A percentile compares a stretch with the other conserved stretches of the same genome.
Evolutionary conservation across 2,113 vertebrate species (phyloP).

Genomic region (Anser brachyrhynchus): DNA sequence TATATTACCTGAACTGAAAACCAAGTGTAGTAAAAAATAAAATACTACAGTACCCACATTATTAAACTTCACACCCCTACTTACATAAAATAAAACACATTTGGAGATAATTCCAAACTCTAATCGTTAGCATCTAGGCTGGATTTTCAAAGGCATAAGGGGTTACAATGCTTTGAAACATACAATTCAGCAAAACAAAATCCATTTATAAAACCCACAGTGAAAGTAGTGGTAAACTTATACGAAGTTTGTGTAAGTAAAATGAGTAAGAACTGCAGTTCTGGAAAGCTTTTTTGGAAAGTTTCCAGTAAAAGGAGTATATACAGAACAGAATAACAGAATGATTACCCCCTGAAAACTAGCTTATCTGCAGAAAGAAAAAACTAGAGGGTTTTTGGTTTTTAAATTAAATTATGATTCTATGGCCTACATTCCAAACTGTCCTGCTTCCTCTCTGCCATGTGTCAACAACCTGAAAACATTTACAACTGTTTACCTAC

Average conservation of each 20-base stretch:
- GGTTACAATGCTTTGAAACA: conserved; percentile 57
- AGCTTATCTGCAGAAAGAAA: not conserved
- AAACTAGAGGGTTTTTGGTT: not conserved
- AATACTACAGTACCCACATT: not conserved
- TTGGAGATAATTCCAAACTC: conserved; percentile 37
- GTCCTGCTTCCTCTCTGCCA: not conserved
- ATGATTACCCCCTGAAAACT: not conserved
- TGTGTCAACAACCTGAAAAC: not conserved
- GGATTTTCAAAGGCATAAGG: conserved; percentile 53
- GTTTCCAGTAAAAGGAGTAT: conserved; percentile 12
- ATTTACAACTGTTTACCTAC: not conserved
- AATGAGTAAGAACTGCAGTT: not conserved
- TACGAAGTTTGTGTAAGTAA: not conserved
- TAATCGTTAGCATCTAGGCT: not conserved
- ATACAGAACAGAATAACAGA: not conserved
- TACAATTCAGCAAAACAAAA: conserved; percentile 29
- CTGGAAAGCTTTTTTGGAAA: not conserved
- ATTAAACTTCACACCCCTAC: not conserved
- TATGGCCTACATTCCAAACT: not conserved
- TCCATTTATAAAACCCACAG: conserved; percentile 58
- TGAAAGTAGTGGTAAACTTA: conserved; percentile 39
- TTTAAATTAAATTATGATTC: not conserved
- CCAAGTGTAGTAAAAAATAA: not conserved
- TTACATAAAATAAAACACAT: conserved; percentile 6
- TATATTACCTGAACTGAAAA: conserved; percentile 4